Conservation (phyloP, 1,140 invertebrate species). For the Neodiprion lecontei region DNA sequence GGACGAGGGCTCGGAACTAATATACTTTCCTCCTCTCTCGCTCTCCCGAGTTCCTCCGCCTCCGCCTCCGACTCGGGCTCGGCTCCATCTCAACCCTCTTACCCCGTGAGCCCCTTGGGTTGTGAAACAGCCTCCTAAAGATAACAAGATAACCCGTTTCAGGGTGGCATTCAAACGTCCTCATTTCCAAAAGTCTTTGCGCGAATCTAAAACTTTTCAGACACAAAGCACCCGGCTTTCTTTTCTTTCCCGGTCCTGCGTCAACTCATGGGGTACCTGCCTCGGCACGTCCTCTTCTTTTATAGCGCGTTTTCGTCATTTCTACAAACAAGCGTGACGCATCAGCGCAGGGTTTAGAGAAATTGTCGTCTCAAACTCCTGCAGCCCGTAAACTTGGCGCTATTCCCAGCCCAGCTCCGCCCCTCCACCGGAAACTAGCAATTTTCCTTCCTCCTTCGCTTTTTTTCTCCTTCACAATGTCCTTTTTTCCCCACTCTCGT, state of each 20-base stretch:
- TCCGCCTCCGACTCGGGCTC: not conserved
- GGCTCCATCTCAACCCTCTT: conserved; percentile 3
- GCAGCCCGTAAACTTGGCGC: conserved; percentile 1
- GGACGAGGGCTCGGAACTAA: conserved; percentile 14
- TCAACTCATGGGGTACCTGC: too few relatives aligned
- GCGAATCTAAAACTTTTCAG: conserved; percentile 14
- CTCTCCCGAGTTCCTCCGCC: not conserved
- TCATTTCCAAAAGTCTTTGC: conserved; percentile 39
- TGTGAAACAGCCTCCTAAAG: conserved; percentile 31
- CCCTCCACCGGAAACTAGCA: not conserved
- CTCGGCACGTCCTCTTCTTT: not conserved
- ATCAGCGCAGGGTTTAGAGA: not conserved
- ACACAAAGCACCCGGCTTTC: not conserved
- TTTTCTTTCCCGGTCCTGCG: too few relatives aligned
- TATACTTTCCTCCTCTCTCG: conserved; percentile 1
- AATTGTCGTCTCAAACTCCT: not conserved
- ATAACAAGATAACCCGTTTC: conserved; percentile 46
- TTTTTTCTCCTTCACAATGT: not conserved
- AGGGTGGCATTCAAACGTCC: conserved; percentile 41
- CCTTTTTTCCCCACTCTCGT: not conserved
- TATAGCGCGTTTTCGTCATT: not conserved
- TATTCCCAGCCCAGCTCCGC: not conserved
- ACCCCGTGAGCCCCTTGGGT: not conserved
- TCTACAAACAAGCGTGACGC: conserved; percentile 7
- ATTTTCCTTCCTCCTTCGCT: not conserved